Base-by-base conservation (phyloP, 1,140 invertebrate genomes). In the Harlomillsia oculata region DNA sequence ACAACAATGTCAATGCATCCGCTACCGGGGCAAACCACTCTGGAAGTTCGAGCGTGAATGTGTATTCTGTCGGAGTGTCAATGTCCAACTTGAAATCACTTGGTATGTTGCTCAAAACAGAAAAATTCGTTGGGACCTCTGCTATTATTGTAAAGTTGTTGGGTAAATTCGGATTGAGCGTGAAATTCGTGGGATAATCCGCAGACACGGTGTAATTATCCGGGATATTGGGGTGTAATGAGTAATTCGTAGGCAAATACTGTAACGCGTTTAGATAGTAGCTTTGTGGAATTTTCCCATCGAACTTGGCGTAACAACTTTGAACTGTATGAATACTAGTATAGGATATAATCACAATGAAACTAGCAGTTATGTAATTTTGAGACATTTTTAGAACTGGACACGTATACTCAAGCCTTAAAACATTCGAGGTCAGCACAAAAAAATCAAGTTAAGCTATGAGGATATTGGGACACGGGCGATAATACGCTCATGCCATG, bases 251-350 rank as follows among this genome's bases (percentile, higher is more conserved):
- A 8, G 43, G 43, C n/a, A 45, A 28, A 45, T 45, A 28, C 43
- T 45, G 43, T 29, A 45, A 29, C 18, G 43, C 43, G 25, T 45
- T 28, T 25, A 45, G 13, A n/a, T 45, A 29, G 30, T 29, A 45
- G 9, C 25, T 20, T 0, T 25, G 28, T 2, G 43, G 43, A 3
- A 45, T 45, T 1, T 29, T 18, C n/a, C 25, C 43, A 16, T 45
- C 25, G 25, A 45, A 45, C 14, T 45, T 45, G 5, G 43, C 43
- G 14, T 45, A 45, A 28, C 43, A 45, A n/a, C n/a, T n/a, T n/a
- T n/a, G n/a, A n/a, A n/a, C n/a, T n/a, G n/a, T 5, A 16, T 16
- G 18, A 14, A 29, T 45, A 23, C 13, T 9, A 45, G 34, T 36
- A 14, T 36, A 13, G 34, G 34, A 3, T 14, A 16, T 5, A 36